Evolutionary conservation across 2,797 vertebrate species (phyloP).

Genomic region (Argyrosomus regius): DNA sequence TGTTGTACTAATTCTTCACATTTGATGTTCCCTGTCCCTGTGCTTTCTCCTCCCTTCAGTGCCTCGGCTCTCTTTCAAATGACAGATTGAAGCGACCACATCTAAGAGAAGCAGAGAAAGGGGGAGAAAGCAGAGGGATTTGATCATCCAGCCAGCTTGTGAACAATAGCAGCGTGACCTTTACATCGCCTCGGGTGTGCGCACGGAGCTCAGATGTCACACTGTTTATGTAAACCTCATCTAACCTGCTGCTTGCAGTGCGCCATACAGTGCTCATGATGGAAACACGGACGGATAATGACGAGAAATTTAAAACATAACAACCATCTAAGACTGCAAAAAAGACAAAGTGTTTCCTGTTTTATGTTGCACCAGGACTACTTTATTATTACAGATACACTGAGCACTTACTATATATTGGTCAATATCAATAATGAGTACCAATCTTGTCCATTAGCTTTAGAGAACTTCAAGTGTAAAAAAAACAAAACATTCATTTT

Average conservation of each 20-base stretch:
- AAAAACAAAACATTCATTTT: no score
- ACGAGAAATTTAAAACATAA: not conserved
- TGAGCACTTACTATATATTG: not conserved
- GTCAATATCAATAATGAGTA: not conserved
- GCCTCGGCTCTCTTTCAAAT: not conserved
- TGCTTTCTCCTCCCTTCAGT: not conserved
- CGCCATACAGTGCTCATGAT: not conserved
- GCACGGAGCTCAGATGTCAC: conserved; percentile 66
- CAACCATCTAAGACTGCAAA: not conserved
- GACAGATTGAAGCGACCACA: not conserved
- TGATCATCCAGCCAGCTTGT: conserved; percentile 36
- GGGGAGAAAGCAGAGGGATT: conserved; percentile 40
- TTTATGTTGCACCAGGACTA: not conserved
- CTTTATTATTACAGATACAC: not conserved
- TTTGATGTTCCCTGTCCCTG: not conserved
- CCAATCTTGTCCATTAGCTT: not conserved
- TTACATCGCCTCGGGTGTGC: conserved; percentile 42
- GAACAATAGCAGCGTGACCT: conserved; percentile 72
- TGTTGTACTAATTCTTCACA: not conserved
- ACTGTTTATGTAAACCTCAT: conserved; percentile 62
- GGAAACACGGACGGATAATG: not conserved
- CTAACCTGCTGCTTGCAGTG: conserved; percentile 49
- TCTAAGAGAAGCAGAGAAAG: conserved; percentile 24
- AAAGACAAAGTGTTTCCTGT: not conserved
- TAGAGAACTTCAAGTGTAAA: not conserved